phyloP scores from a whole-genome alignment of 2,797 vertebrate genomes.

The Pipistrellus pipistrellus region DNA sequence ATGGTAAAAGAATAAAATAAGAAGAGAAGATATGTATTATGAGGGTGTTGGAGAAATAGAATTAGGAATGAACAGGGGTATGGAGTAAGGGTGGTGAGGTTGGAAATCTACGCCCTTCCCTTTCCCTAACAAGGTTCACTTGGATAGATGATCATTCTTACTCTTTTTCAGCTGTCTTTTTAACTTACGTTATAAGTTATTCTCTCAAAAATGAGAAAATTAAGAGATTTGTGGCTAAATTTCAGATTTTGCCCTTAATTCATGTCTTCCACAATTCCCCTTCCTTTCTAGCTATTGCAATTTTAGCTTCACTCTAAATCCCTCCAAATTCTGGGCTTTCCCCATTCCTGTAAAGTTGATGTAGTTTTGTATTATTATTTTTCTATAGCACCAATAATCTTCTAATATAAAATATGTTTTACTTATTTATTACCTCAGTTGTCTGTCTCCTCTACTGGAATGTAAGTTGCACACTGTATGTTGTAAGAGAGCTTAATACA shows the following conservation, averaged over 20 bases:
- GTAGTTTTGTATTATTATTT: not conserved
- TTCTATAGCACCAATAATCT: not conserved
- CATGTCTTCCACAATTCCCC: not conserved
- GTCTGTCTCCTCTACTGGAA: not conserved
- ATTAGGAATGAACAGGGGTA: not conserved
- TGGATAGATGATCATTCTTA: not conserved
- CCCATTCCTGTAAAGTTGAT: not conserved
- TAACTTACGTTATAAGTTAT: not conserved
- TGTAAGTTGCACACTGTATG: not conserved
- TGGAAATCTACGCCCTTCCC: not conserved
- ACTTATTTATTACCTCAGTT: not conserved
- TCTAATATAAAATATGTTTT: slow-evolving; percentile 1
- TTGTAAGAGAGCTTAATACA: not conserved
- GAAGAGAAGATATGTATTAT: not conserved
- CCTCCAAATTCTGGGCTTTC: not conserved
- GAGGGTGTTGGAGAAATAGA: not conserved
- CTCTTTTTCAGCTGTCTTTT: not conserved
- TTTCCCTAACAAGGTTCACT: not conserved
- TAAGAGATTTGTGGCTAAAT: not conserved
- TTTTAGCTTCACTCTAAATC: not conserved
- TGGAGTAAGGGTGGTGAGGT: not conserved
- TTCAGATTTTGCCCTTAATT: not conserved
- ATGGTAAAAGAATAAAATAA: not conserved
- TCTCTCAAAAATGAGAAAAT: slow-evolving; percentile 24
- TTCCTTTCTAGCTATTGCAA: not conserved